Conservation (phyloP, 2,113 vertebrate species). For the Indri indri region DNA sequence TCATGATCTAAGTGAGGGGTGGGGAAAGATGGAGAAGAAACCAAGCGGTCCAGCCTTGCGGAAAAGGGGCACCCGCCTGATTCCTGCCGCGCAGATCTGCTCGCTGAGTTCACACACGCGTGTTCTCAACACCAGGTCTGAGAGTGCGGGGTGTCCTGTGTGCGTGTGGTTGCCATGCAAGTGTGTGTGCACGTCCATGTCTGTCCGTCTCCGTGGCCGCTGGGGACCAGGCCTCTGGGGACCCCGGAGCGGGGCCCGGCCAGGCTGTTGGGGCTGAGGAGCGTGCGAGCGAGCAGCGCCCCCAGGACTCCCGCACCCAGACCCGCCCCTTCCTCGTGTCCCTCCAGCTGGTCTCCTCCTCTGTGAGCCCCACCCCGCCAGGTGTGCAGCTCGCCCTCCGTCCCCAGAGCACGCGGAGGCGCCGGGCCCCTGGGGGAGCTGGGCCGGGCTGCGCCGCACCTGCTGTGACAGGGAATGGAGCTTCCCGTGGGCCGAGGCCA, state of each 20-base stretch:
- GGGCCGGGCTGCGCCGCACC: not conserved
- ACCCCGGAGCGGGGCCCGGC: not conserved
- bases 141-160: slow-evolving; percentile 64
- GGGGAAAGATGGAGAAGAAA: not conserved
- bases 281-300: not conserved
- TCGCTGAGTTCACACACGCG: slow-evolving; percentile 79
- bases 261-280: not conserved
- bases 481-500: not conserved
- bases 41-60: slow-evolving; percentile 34
- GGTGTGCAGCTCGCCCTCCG: not conserved
- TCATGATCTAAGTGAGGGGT: slow-evolving; percentile 67
- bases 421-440: not conserved
- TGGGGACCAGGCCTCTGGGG: slow-evolving; percentile 51
- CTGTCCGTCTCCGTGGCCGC: slow-evolving; percentile 68
- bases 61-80: slow-evolving; percentile 61
- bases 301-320: not conserved
- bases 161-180: slow-evolving; percentile 1
- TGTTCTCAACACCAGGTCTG: slow-evolving; percentile 86
- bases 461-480: not conserved
- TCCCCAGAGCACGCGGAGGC: not conserved
- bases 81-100: slow-evolving; percentile 77
- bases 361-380: not conserved
- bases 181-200: slow-evolving; percentile 42
- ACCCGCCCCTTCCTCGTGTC: not conserved
- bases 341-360: not conserved